Percentiles rank a stretch among this genome's conserved stretches.
These are phyloP conservation scores for Ichneumoninae sp. DNA, from an alignment of 2,888 invertebrate genomes.

Conservation along the genomic window DNA sequence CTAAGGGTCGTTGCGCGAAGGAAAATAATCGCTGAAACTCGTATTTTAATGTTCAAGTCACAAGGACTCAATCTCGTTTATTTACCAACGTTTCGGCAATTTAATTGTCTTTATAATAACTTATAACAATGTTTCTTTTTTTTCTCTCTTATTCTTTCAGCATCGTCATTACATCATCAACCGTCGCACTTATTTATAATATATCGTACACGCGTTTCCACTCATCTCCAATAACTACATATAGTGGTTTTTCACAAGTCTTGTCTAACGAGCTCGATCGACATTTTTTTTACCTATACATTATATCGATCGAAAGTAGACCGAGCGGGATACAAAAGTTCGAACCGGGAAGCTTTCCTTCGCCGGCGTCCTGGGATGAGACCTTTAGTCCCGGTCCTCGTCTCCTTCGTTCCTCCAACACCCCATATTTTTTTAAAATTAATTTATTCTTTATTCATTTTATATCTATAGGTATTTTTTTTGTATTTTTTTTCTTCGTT, in stretches of 20 bases:
- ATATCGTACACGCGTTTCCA: conserved; percentile 64
- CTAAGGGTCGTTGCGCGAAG: neutral
- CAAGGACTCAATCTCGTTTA: conserved; percentile 71
- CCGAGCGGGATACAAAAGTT: conserved; percentile 46
- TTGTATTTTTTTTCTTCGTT: conserved; percentile 34
- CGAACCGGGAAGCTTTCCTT: conserved; percentile 24
- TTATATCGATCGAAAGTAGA: conserved; percentile 48
- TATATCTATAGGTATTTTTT: conserved; percentile 40
- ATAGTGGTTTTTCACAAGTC: conserved; percentile 48
- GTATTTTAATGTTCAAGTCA: conserved; percentile 44
- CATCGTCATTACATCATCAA: conserved; percentile 58
- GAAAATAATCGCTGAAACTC: conserved; percentile 19
- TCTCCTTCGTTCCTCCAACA: conserved; percentile 16
- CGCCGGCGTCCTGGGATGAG: conserved; percentile 20
- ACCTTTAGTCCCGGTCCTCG: conserved; percentile 21
- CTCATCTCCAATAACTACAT: conserved; percentile 21
- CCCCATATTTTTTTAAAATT: conserved; percentile 26
- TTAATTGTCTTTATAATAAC: conserved; percentile 76
- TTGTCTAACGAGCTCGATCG: conserved; percentile 42
- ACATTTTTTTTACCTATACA: conserved; percentile 13
- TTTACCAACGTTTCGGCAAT: conserved; percentile 76
- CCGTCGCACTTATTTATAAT: conserved; percentile 52
- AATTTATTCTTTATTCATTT: conserved; percentile 14
- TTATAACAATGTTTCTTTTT: conserved; percentile 73
- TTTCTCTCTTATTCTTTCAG: conserved; percentile 50